phyloP scores from a whole-genome alignment of 2,888 invertebrate species.

The Cephus runcator region DNA sequence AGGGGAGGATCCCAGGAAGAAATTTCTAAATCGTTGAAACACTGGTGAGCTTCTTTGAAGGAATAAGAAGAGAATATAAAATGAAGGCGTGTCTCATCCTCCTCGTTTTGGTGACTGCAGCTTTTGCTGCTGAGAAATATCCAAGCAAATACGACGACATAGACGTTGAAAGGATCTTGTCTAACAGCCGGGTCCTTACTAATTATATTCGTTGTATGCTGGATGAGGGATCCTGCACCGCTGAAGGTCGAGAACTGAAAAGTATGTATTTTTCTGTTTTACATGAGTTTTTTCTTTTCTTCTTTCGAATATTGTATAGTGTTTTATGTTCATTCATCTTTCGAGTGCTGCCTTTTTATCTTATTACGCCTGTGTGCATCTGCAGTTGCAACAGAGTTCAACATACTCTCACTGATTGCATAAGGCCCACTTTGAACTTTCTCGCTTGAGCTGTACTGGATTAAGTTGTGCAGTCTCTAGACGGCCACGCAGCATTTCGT shows the following conservation, averaged over 20 bases:
- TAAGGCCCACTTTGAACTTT: conserved; percentile 54
- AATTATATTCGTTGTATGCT: conserved; percentile 73
- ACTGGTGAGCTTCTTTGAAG: background rate
- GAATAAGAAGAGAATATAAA: background rate
- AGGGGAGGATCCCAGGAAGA: background rate
- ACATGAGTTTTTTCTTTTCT: background rate
- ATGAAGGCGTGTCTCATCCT: conserved; percentile 41
- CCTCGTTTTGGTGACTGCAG: conserved; percentile 44
- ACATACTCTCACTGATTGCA: conserved; percentile 46
- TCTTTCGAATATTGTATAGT: background rate
- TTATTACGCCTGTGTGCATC: conserved; percentile 21
- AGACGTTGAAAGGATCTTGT: conserved; percentile 70
- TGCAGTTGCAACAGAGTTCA: conserved; percentile 35
- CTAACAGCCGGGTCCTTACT: conserved; percentile 69
- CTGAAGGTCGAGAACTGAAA: conserved; percentile 72
- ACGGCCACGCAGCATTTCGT: background rate
- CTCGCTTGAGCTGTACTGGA: conserved; percentile 36
- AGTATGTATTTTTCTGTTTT: conserved; percentile 64
- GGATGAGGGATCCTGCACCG: conserved; percentile 71
- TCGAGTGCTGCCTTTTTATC: background rate
- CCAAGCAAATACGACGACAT: conserved; percentile 69
- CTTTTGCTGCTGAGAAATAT: conserved; percentile 55
- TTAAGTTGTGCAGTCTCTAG: background rate
- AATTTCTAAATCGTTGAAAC: background rate
- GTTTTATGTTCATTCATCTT: background rate